phyloP scores from a whole-genome alignment of 64 coral and sea anemone genomes.

The Catalaphyllia jardinei region DNA sequence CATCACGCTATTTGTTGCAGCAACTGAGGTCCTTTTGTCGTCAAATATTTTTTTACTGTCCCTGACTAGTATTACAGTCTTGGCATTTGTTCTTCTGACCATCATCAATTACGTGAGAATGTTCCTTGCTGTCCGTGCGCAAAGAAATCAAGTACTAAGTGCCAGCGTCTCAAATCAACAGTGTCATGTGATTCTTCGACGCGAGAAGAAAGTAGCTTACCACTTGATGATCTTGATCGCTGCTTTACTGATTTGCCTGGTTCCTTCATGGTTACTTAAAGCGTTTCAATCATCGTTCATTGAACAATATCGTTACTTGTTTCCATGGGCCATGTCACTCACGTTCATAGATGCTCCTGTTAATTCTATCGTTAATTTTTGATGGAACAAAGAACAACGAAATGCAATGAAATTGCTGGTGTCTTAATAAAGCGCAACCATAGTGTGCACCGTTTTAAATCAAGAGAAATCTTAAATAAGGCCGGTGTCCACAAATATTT shows the following conservation, averaged over 20 bases:
- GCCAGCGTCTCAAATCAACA: background rate
- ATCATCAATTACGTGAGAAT: background rate
- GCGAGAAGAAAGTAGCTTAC: background rate
- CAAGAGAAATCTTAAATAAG: no score
- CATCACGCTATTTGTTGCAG: no score
- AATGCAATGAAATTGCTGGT: background rate
- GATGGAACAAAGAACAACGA: background rate
- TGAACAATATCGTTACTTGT: background rate
- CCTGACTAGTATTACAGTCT: no score
- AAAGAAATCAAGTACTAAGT: background rate
- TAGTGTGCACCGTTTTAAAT: no score
- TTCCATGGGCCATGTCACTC: background rate
- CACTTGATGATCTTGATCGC: background rate
- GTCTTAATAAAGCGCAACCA: no score
- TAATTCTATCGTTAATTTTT: background rate
- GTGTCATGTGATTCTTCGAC: background rate
- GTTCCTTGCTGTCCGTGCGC: background rate
- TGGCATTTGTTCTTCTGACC: no score
- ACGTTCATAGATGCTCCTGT: background rate
- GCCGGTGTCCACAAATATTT: no score
- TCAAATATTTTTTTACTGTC: no score
- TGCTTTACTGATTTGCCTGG: background rate
- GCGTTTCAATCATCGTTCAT: background rate
- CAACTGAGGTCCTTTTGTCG: no score
- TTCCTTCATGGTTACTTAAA: background rate